Conservation (phyloP, 1,140 invertebrate genomes). For the Melipona quadrifasciata region DNA sequence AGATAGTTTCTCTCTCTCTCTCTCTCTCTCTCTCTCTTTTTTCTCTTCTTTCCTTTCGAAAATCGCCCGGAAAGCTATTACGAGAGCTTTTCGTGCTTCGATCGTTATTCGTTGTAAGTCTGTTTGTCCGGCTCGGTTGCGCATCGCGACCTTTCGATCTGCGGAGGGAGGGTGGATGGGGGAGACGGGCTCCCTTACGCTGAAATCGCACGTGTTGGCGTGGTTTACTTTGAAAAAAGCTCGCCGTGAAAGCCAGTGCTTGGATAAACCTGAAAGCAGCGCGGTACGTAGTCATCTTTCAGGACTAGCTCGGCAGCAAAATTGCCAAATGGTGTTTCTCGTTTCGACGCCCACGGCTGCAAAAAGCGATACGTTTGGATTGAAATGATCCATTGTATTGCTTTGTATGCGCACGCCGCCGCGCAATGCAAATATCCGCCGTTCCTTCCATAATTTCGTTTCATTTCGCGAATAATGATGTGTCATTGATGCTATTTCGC, state of each 20-base stretch:
- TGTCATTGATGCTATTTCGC: conserved; percentile 46
- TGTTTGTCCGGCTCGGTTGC: too few species aligned
- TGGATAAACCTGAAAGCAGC: conserved; percentile 57
- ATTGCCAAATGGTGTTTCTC: conserved; percentile 56
- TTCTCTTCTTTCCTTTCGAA: too few species aligned
- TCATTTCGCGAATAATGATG: conserved; percentile 51
- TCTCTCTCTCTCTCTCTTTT: too few species aligned
- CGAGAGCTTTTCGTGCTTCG: not conserved
- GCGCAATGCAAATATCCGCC: not conserved
- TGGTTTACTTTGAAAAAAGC: conserved; percentile 42
- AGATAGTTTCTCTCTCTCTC: not conserved
- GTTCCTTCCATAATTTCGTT: conserved; percentile 51
- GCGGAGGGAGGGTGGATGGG: too few species aligned
- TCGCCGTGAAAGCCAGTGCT: conserved; percentile 55
- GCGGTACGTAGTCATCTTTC: conserved; percentile 53
- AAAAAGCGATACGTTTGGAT: conserved; percentile 68
- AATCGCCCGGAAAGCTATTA: not conserved
- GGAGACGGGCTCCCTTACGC: not conserved
- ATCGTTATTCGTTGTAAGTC: conserved; percentile 11
- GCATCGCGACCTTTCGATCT: not conserved
- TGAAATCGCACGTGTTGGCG: conserved; percentile 14
- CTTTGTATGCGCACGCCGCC: conserved; percentile 29
- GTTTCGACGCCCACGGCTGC: conserved; percentile 51
- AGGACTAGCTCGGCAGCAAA: conserved; percentile 57
- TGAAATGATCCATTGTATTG: conserved; percentile 66